Conservation (phyloP, 2,113 vertebrate genomes). For the Nesospiza acunhae region DNA sequence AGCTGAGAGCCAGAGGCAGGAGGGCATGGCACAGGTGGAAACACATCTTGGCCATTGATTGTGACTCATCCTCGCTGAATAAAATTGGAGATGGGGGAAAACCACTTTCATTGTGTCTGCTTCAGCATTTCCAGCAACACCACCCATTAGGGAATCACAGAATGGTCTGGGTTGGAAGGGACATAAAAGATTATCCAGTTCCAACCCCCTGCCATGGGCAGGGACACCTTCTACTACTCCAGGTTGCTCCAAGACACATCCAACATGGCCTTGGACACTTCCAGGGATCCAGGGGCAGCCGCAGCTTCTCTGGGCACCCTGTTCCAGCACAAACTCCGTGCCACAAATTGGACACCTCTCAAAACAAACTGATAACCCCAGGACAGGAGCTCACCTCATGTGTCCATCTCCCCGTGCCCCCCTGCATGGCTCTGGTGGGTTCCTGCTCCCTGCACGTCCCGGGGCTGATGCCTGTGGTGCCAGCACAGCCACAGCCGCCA, state of each 20-base stretch:
- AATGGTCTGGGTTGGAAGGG: not conserved
- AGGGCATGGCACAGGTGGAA: not conserved
- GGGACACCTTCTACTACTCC: accelerated
- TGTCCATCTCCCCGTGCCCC: not conserved
- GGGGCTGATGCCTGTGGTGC: accelerated
- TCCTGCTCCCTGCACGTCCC: accelerated
- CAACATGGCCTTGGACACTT: not conserved
- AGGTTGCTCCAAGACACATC: accelerated
- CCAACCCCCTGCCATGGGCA: not conserved
- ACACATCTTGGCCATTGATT: not conserved
- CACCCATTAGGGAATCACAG: not conserved
- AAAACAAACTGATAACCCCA: not conserved
- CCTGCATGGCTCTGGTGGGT: accelerated
- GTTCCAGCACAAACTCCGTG: not conserved
- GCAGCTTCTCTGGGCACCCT: not conserved
- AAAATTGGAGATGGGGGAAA: not conserved
- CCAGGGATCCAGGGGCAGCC: not conserved
- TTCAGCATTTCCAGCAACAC: not conserved
- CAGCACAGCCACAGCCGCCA: not conserved
- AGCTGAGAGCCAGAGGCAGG: not conserved
- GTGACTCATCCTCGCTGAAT: not conserved
- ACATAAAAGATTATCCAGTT: not conserved
- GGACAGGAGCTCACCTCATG: accelerated
- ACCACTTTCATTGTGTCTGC: not conserved
- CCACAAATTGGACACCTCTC: not conserved